Percentiles rank a stretch among this genome's conserved stretches.
Evolutionary conservation across 2,888 invertebrate species (phyloP).

Genomic region (Drosophila pullipes): DNA sequence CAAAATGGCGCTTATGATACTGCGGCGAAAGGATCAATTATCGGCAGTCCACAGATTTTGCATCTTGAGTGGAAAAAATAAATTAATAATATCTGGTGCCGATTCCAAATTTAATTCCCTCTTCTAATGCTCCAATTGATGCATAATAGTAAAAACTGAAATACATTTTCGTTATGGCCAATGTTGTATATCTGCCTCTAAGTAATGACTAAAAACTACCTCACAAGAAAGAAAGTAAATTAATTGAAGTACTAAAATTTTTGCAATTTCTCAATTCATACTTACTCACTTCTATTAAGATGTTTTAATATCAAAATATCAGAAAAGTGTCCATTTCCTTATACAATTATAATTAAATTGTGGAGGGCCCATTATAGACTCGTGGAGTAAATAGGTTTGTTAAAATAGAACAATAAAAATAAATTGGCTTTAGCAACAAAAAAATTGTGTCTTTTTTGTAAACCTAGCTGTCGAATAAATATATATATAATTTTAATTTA

Average conservation of each 20-base stretch:
- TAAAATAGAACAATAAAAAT: not conserved
- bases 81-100: no score
- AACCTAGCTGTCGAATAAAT: not conserved
- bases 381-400: not conserved
- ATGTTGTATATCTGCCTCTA: not conserved
- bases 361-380: not conserved
- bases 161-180: not conserved
- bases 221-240: not conserved
- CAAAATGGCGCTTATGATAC: conserved; percentile 43
- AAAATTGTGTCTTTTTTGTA: not conserved
- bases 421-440: not conserved
- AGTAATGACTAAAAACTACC: not conserved
- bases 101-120: no score
- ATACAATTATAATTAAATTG: not conserved
- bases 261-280: not conserved
- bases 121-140: not conserved
- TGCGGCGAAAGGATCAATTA: conserved; percentile 22
- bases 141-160: not conserved
- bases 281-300: not conserved
- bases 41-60: not conserved
- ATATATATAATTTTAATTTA: not conserved
- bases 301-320: not conserved
- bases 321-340: not conserved
- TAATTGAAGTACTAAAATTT: not conserved
- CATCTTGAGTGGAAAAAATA: no score